A percentile compares a stretch with the other conserved stretches of the same genome.
Evolutionary conservation across 2,888 invertebrate species (phyloP).

Genomic region (Gastrophysa polygoni): DNA sequence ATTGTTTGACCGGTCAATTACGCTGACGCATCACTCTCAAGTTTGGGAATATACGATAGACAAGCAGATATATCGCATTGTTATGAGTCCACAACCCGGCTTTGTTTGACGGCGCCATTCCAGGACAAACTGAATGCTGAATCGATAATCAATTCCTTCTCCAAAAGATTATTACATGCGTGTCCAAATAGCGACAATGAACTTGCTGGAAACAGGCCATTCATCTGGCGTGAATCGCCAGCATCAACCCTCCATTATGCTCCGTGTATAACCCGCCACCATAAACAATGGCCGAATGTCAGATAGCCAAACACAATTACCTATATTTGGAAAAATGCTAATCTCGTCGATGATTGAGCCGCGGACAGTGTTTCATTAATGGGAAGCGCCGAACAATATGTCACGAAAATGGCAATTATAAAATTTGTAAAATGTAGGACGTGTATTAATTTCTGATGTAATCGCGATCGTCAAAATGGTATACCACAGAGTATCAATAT

Average conservation of each 20-base stretch:
- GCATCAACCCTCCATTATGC: conserved; percentile 48
- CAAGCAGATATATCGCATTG: neutral
- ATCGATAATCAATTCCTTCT: conserved; percentile 29
- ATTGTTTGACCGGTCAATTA: too few species aligned
- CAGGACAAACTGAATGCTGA: neutral
- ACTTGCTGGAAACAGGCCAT: conserved; percentile 45
- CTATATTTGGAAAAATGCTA: conserved; percentile 55
- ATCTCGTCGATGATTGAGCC: conserved; percentile 48
- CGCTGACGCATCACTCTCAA: too few species aligned
- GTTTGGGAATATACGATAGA: too few species aligned
- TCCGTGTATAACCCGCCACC: conserved; percentile 49
- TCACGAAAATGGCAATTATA: conserved; percentile 51
- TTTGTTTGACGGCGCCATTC: neutral
- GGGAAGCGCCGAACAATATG: conserved; percentile 46
- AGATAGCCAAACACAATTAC: conserved; percentile 56
- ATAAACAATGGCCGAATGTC: conserved; percentile 52
- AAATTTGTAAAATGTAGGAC: conserved; percentile 54
- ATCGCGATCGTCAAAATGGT: conserved; percentile 21
- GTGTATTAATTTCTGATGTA: conserved; percentile 46
- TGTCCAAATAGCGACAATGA: conserved; percentile 41
- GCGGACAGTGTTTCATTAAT: conserved; percentile 46
- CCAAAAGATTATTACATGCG: conserved; percentile 31
- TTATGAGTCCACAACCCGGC: neutral
- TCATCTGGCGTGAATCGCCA: conserved; percentile 48
- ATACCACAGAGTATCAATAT: conserved; percentile 28